These are phyloP conservation scores for Ploceus nigricollis DNA, from an alignment of 2,113 vertebrate genomes.

Conservation along the genomic window DNA sequence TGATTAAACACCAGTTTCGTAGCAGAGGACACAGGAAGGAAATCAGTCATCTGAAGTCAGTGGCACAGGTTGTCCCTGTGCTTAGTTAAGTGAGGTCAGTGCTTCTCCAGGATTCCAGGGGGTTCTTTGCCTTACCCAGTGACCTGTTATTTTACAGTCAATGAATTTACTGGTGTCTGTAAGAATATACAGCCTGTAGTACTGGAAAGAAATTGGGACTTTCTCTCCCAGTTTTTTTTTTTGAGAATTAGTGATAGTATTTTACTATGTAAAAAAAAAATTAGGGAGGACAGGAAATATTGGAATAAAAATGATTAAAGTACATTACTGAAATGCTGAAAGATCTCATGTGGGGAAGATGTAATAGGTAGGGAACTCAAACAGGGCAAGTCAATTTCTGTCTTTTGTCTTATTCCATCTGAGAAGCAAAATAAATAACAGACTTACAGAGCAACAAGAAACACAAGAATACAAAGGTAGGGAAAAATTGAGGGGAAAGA, in stretches of 20 bases:
- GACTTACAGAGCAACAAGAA: neutral
- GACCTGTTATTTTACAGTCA: neutral
- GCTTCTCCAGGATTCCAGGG: neutral
- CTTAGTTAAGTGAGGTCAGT: neutral
- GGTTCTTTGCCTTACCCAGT: neutral
- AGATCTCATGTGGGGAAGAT: neutral
- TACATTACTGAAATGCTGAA: neutral
- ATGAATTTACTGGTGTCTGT: neutral
- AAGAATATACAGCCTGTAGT: neutral
- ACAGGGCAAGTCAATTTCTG: neutral
- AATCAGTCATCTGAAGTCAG: neutral
- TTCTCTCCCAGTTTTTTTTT: neutral
- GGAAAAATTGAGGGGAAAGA: neutral
- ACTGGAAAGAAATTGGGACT: neutral
- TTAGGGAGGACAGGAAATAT: neutral
- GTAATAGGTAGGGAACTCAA: neutral
- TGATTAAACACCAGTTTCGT: neutral
- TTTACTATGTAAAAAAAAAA: neutral
- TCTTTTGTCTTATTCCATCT: neutral
- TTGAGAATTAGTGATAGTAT: neutral
- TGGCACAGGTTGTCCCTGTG: neutral
- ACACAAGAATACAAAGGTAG: neutral
- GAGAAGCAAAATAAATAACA: neutral
- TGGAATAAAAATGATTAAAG: neutral
- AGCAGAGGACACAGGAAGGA: neutral